Base-by-base conservation (phyloP, 2,888 invertebrate species). In the Allolobophora icterica region DNA sequence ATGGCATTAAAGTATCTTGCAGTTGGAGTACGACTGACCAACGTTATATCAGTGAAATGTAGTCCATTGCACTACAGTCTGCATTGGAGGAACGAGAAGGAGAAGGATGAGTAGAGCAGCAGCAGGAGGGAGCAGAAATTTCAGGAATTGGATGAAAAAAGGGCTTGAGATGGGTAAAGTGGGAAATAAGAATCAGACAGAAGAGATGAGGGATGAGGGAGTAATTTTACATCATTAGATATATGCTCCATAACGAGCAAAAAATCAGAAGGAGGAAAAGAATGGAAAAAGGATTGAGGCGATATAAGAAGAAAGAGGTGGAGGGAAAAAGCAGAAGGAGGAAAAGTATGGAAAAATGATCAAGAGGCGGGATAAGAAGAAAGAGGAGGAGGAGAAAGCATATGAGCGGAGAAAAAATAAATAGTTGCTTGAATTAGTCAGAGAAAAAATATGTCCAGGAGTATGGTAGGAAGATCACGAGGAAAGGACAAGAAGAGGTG, bases 1-100 rank as follows among this genome's bases (percentile, higher is more conserved):
- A 71, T 71, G 71, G 71, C 71, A 71, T 71, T 71, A 71, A 71
- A 71, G 71, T 71, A 71, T 71, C 71, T 71, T 71, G 71, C 71
- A n/a, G 30, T 71, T 71, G 71, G n/a, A 71, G 71, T 17, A n/a
- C 8, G 8, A n/a, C n/a, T 71, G 71, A 71, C n/a, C 71, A 71
- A n/a, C n/a, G 3, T 30, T 71, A n/a, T 11, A 71, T 71, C 30
- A n/a, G 30, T 71, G 30, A n/a, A n/a, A 71, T 71, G 17, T n/a
- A 11, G 71, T 71, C 71, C n/a, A 52, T n/a, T 71, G 71, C 8
- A 11, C 1, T 71, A 17, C 71, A 71, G 71, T 30, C 19, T 52
- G 13, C 6, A 71, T 30, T 71, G 52, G 52, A 17, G 71, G n/a
- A 71, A 11, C n/a, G 17, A n/a, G 30, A n/a, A 11, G 71, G n/a